These are phyloP conservation scores for Mustelus asterias DNA, from an alignment of 2,113 vertebrate genomes.

Conservation along the genomic window DNA sequence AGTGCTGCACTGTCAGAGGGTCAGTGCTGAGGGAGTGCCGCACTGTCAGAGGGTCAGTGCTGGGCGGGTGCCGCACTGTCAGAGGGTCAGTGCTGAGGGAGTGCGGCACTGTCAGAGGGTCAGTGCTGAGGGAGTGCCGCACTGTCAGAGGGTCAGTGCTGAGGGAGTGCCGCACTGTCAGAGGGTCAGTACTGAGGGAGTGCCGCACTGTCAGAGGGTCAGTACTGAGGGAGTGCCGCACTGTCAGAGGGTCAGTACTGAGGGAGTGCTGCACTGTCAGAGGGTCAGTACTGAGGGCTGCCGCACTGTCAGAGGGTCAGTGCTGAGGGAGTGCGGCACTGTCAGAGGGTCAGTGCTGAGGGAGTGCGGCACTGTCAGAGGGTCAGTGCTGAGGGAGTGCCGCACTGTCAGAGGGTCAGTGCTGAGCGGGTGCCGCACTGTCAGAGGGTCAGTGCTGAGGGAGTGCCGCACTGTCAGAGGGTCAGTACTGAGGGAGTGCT, in stretches of 20 bases:
- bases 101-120: neutral
- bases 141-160: neutral
- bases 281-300: neutral
- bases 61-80: neutral
- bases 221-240: neutral
- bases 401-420: neutral
- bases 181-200: neutral
- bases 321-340: neutral
- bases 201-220: neutral
- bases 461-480: neutral
- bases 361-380: neutral
- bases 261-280: neutral
- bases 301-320: neutral
- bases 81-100: neutral
- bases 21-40: neutral
- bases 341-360: neutral
- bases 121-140: neutral
- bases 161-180: neutral
- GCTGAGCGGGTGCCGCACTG: neutral
- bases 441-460: neutral
- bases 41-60: neutral
- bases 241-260: neutral
- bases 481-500: neutral
- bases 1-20: neutral
- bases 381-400: neutral